Evolutionary conservation across 2,888 invertebrate genomes (phyloP), one percentile per base, ranked within the genome.

Genomic region (Eurytoma californica): DNA sequence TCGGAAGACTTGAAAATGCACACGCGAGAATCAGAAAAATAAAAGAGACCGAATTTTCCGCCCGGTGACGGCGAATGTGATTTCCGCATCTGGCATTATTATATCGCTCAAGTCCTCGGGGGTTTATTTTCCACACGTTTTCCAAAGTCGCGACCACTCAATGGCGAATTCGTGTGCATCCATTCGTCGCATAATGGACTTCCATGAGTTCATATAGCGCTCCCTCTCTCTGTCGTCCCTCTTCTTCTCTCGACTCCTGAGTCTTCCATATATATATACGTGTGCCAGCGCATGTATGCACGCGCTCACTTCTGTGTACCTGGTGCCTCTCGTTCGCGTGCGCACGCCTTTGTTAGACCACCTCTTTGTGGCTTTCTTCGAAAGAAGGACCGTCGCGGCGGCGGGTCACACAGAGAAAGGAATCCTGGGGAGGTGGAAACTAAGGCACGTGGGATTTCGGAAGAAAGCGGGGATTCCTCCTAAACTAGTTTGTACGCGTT

Each of bases 41-140:
- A 39, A 39, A 39, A 9, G 9, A 9, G 39, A 39, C 9, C 39
- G 9, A 39, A 39, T 39, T 39, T 39, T 39, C 60, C 60, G 60
- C 20, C 5, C 47, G 47, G 20, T 12, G 47, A 47, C 47, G 9
- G 3, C 14, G 0, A 49, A 24, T 24, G 3, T 28, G 70, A 72
- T 72, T 72, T 72, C 63, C 63, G 72, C 63, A n/a, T 30, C 53
- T 30, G 30, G 30, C 63, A 72, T 63, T 65, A 73, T 73, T 57
- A 65, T 47, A 65, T 47, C 55, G 7, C 51, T 53, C 72, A 18
- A 47, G 9, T 14, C 63, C 30, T 49, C 51, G 28, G 4, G 20
- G 28, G 72, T 73, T 65, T 65, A 73, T 73, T 73, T 73, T 73
- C 65, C 73, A 57, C 65, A 65, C 72, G 55, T 73, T 65, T 65